Evolutionary conservation across 2,888 invertebrate species (phyloP).

Genomic region (Apamea anceps): DNA sequence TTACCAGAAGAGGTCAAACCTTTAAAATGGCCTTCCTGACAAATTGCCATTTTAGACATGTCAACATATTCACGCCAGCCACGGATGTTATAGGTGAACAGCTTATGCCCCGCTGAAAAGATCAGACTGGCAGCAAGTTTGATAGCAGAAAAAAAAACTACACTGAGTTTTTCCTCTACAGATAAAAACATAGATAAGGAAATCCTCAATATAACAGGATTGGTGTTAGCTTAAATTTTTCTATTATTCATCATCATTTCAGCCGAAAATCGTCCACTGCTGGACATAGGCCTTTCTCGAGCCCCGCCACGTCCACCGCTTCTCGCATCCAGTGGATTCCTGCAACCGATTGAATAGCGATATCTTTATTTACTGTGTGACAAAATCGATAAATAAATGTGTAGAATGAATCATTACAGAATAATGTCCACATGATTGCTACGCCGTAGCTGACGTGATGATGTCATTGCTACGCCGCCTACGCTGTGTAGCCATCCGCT

Average conservation of each 20-base stretch:
- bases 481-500: conserved; percentile 33
- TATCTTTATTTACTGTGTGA: not conserved
- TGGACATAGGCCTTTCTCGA: not conserved
- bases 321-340: not conserved
- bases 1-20: too few relatives aligned
- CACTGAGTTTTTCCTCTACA: conserved; percentile 7
- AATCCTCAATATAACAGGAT: not conserved
- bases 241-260: not conserved
- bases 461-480: conserved; percentile 43
- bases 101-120: not conserved
- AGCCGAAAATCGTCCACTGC: not conserved
- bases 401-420: not conserved
- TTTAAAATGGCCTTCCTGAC: too few relatives aligned
- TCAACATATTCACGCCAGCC: too few relatives aligned
- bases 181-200: conserved; percentile 8
- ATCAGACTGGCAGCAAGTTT: not conserved
- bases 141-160: not conserved
- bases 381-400: not conserved
- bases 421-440: conserved; percentile 24
- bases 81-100: not conserved
- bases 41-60: too few relatives aligned
- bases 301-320: not conserved
- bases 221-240: not conserved
- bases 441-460: conserved; percentile 45
- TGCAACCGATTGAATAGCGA: not conserved